These are phyloP conservation scores for Neocrepidodera transversa DNA, from an alignment of 2,888 invertebrate genomes.

Conservation along the genomic window DNA sequence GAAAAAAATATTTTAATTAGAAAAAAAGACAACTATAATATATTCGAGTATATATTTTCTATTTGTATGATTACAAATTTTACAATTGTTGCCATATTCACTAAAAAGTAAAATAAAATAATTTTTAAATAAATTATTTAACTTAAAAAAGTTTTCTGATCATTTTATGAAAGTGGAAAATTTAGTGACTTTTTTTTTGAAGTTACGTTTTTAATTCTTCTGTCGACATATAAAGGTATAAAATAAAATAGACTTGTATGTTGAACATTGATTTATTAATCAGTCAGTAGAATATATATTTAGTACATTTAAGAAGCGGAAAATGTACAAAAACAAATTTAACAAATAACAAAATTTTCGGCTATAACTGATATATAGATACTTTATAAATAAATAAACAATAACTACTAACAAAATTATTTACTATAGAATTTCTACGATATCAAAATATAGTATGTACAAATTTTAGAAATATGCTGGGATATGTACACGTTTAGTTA, in stretches of 20 bases:
- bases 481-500: slow-evolving; percentile 58
- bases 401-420: slow-evolving; percentile 42
- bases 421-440: slow-evolving; percentile 45
- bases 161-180: too few species aligned
- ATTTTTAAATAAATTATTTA: too few species aligned
- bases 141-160: too few species aligned
- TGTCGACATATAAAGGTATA: too few species aligned
- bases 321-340: slow-evolving; percentile 29
- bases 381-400: slow-evolving; percentile 23
- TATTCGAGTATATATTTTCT: too few species aligned
- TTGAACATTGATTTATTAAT: slow-evolving; percentile 48
- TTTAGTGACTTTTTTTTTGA: too few species aligned
- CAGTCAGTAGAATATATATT: slow-evolving; percentile 51
- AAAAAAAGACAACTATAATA: too few species aligned
- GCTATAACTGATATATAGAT: slow-evolving; percentile 10
- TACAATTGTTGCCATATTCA: too few species aligned
- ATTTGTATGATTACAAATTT: too few species aligned
- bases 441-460: slow-evolving; percentile 61
- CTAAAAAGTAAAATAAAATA: too few species aligned
- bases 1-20: too few species aligned
- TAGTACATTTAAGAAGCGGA: slow-evolving; percentile 40
- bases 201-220: too few species aligned
- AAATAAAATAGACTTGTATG: slow-evolving; percentile 2
- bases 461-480: slow-evolving; percentile 59
- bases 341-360: slow-evolving; percentile 8